Base-by-base conservation (phyloP, 2,797 vertebrate species). In the Hoplostethus atlanticus region DNA sequence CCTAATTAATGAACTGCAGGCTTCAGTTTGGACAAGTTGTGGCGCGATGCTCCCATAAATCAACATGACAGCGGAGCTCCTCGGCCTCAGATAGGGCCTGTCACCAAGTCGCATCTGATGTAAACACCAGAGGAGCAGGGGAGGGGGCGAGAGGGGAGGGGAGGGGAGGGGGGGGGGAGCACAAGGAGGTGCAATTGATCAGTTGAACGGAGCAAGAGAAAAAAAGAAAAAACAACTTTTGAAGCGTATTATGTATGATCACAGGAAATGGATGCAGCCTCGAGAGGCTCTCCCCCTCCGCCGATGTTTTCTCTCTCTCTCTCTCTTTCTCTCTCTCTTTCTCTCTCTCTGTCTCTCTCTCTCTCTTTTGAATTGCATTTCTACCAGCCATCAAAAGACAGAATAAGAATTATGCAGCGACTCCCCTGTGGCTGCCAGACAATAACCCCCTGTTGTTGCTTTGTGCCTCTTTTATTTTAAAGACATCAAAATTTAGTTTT, bases 371-470 rank as follows among this genome's bases (percentile, higher is more conserved):
- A 96, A 95, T 96, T 92, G 92, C 95, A 94, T 97, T 97, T 97
- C 95, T 93, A 94, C 95, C 96, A 97, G 96, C 96, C 96, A 97
- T 99, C 97, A 99, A 98, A 97, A 98, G 97, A 96, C 96, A 95
- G 96, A 96, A 96, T 95, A 96, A 96, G 96, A 97, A 98, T 98
- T 96, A 95, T 94, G 94, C 96, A 94, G 95, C 86, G 93, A 97
- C 95, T 98, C 97, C 97, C 97, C 96, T 94, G 97, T 95, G 96
- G 97, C 96, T 96, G 90, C 81, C 95, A 96, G 95, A 97, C 97
- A 97, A 97, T 98, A 97, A 96, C 97, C 98, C 97, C 98, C 97
- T 97, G 97, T 97, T 97, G 98, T 97, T 97, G 96, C 98, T 98
- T 99, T 99, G 97, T 99, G 96, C 96, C 95, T 94, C 95, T 96